Base-by-base conservation (phyloP, 2,797 vertebrate genomes). In the Peromyscus nudipes region DNA sequence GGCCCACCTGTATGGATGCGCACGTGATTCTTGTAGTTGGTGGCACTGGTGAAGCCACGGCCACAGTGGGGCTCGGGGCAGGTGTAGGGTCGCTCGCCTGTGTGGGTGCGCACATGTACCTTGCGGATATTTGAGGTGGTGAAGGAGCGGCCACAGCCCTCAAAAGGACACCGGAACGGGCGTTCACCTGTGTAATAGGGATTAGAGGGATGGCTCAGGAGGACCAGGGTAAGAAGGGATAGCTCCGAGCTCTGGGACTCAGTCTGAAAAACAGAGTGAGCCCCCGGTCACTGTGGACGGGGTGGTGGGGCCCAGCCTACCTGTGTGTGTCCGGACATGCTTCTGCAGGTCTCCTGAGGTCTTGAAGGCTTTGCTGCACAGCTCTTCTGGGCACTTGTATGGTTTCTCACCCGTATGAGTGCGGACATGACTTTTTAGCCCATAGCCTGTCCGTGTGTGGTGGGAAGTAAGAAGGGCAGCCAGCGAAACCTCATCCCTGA, bases 1-100 rank as follows among this genome's bases (percentile, higher is more conserved):
- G 86, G 84, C 96, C 91, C 90, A 99, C 99, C 99, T 97, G 99
- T 99, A 98, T 99, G 99, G 95, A 99, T 99, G 98, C 99, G 98
- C 98, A 99, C 98, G 96, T 99, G 99, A 96, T 99, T 99, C 98
- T 99, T 99, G 98, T 99, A 99, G 97, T 99, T 99, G 97, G 99
- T 99, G 95, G 99, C 99, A 0, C 99, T 99, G 96, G 99, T 99
- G 97, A 99, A 99, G 95, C 99, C 99, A 8, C 99, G 98, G 60
- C 99, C 99, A 0, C 99, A 99, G 98, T 96, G 97, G 31, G 98
- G 99, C 97, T 99, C 99, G 0, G 98, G 98, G 69, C 99, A 99
- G 98, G 98, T 95, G 98, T 99, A 99, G 0, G 99, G 99, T 77
- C 99, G 96, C 98, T 99, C 99, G 0, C 99, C 99, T 0, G 99